Base-by-base conservation (phyloP, 2,797 vertebrate species). In the Alcedo atthis region DNA sequence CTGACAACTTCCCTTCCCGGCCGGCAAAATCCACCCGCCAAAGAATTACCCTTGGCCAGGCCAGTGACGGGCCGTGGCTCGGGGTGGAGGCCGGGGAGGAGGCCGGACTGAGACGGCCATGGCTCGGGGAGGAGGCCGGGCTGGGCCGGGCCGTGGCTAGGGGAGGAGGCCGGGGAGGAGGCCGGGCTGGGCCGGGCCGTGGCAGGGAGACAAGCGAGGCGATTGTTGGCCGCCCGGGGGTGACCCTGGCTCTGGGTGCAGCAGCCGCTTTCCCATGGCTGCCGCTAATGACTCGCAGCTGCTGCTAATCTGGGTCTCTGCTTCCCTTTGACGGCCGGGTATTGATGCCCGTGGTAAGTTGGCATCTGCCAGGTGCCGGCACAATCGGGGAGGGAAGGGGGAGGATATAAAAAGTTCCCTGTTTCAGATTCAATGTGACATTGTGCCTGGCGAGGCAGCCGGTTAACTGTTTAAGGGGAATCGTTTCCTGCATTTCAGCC, bases 211-310 rank as follows among this genome's bases (percentile, higher is more conserved):
- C 97, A 98, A 98, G 95, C 19, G 68, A 95, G 87, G 95, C 97
- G 89, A 98, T 98, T 98, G 98, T 98, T 93, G 96, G 96, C 95
- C 91, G 93, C 93, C 96, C 90, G 90, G 69, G 19, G 81, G 96
- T 97, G 96, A 97, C 90, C 93, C 97, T 97, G 97, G 82, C 95
- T 96, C 97, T 96, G 97, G 97, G 45, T 46, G 97, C 97, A 90
- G 37, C 97, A 97, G 97, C 97, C 95, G 97, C 97, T 98, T 98
- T 97, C 98, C 98, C 97, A 97, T 97, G 97, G 97, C 98, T 98
- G 97, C 97, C 96, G 97, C 98, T 98, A 98, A 98, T 98, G 98
- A 97, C 97, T 98, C 98, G 98, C 98, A 98, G 98, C 98, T 98
- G 98, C 97, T 97, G 97, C 98, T 98, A 98, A 98, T 98, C 97